These are phyloP conservation scores for Chrysotoxum bicinctum DNA, from an alignment of 2,888 invertebrate species.

Conservation along the genomic window DNA sequence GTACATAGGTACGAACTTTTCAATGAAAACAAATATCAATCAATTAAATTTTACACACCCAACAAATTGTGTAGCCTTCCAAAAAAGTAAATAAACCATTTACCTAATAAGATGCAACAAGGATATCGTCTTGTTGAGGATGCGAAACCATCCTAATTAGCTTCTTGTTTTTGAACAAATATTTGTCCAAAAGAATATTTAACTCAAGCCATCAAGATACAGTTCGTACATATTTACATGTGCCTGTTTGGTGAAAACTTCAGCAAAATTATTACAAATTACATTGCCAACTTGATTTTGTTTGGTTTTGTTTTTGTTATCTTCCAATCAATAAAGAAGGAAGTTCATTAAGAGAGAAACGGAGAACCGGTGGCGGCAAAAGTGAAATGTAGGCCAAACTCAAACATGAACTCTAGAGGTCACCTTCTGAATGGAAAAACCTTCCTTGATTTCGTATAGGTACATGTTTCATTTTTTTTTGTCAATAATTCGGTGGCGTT, in stretches of 20 bases:
- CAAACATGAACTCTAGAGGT: conserved; percentile 31
- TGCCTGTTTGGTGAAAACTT: neutral
- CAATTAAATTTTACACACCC: neutral
- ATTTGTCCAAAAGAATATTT: neutral
- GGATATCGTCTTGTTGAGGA: neutral
- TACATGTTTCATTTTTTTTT: neutral
- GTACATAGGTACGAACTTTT: neutral
- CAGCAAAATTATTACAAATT: neutral
- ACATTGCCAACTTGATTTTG: neutral
- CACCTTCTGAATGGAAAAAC: conserved; percentile 23
- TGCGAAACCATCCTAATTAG: neutral
- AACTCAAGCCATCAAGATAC: neutral
- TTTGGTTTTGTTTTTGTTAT: neutral
- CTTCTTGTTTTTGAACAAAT: neutral
- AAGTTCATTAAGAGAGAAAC: conserved; percentile 2
- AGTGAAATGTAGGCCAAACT: conserved; percentile 27
- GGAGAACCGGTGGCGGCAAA: conserved; percentile 13
- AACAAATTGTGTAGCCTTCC: neutral
- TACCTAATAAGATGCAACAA: neutral
- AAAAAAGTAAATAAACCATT: neutral
- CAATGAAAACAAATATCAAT: conserved; percentile 3
- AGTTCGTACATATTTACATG: neutral
- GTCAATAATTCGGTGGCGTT: neutral
- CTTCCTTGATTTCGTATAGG: neutral
- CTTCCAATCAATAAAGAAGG: conserved; percentile 8